Evolutionary conservation across 1,140 invertebrate species (phyloP), one percentile per base, ranked within the genome.

Genomic region (Brachionus calyciflorus): DNA sequence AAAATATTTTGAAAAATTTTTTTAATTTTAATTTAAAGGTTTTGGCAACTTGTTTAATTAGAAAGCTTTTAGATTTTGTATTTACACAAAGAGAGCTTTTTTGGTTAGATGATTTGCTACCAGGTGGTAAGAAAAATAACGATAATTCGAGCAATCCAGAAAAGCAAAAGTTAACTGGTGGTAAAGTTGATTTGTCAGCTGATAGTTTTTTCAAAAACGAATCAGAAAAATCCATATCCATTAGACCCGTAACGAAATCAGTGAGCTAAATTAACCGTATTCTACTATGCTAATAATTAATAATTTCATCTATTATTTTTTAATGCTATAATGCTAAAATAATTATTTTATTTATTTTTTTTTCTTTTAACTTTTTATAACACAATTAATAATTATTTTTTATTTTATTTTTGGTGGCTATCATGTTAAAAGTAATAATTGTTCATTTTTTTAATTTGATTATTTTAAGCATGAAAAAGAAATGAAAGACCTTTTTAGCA

Each of bases 21-120:
- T 37, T 37, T 37, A 37, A 5, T 37, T 37, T 37, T 37, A 37
- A 37, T 5, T 37, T 37, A 7, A 7, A 46, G 44, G 44, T 46
- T 7, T 17, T 46, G 9, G 44, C 44, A 14, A 46, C 44, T 14
- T 5, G 98, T 81, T 93, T 92, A 1, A 92, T 98, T 73, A 88
- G 96, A 33, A 98, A 98, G 86, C 87, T 89, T 1, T 84, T 99
- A 81, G 96, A 99, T 82, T 89, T 92, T 60, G 82, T 96, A 10
- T 99, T 98, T 82, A 92, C 93, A 0, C 90, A 93, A 79, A 87
- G 92, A 44, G 96, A 99, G 84, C 83, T 99, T 77, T 96, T 96
- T 84, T 96, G 97, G 81, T 85, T 99, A 65, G 96, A 99, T 83
- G 95, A 98, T 81, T 89, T 98, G 9, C 95, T 98, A 92, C 96